These are phyloP conservation scores for Heteropelma amictum DNA, from an alignment of 2,888 invertebrate species.

Conservation along the genomic window DNA sequence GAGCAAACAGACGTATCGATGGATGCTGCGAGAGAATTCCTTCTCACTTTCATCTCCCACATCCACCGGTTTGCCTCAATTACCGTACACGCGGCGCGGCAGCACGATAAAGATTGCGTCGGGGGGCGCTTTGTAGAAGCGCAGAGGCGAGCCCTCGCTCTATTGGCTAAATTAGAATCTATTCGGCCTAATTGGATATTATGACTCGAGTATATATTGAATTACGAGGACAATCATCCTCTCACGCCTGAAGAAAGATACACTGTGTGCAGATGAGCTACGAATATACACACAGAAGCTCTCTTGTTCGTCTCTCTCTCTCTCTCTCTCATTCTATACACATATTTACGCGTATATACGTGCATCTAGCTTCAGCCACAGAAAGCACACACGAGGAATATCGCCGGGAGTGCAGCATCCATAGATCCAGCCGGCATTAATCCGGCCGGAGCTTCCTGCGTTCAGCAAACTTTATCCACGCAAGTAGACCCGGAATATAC, in stretches of 20 bases:
- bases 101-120: conserved; percentile 65
- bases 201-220: conserved; percentile 66
- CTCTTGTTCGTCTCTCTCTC: not conserved
- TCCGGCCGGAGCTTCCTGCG: conserved; percentile 34
- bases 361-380: too few species aligned
- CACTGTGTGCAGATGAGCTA: not conserved
- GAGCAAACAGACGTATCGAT: conserved; percentile 31
- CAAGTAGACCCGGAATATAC: not conserved
- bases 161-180: conserved; percentile 73
- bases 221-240: conserved; percentile 66
- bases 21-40: conserved; percentile 40
- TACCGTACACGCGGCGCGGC: conserved; percentile 56
- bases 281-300: not conserved
- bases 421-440: conserved; percentile 16
- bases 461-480: not conserved
- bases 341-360: not conserved
- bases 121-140: too few species aligned
- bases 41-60: conserved; percentile 56
- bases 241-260: conserved; percentile 26
- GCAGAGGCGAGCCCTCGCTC: too few species aligned
- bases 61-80: conserved; percentile 64
- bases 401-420: too few species aligned
- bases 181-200: conserved; percentile 74
- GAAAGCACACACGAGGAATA: too few species aligned
- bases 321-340: not conserved